phyloP scores from a whole-genome alignment of 1,140 invertebrate genomes.

The Paracyclopina nana region DNA sequence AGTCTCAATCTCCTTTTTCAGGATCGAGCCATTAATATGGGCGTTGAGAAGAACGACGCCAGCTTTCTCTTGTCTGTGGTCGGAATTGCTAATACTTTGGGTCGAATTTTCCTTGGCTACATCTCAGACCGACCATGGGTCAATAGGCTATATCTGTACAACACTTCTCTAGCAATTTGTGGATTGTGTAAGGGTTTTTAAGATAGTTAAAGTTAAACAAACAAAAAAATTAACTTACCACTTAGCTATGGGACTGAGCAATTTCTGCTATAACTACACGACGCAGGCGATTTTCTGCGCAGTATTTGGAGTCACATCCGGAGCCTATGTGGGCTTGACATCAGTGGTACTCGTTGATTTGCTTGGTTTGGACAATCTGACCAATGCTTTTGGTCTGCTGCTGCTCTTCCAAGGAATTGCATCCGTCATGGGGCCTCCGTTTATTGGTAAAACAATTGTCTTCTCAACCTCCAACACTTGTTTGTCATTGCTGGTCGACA shows the following conservation, averaged over 20 bases:
- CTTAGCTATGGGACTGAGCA: conserved; percentile 4
- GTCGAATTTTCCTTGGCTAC: conserved; percentile 61
- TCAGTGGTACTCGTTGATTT: conserved; percentile 72
- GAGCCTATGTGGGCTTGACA: conserved; percentile 77
- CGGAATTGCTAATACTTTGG: conserved; percentile 68
- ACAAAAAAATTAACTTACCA: neutral
- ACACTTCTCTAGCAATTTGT: conserved; percentile 57
- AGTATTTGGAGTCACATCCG: conserved; percentile 66
- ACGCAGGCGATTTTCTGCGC: conserved; percentile 52
- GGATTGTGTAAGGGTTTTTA: conserved; percentile 43
- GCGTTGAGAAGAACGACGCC: conserved; percentile 34
- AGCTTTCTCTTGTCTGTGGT: conserved; percentile 51
- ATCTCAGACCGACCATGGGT: conserved; percentile 67
- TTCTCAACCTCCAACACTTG: neutral
- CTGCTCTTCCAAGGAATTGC: conserved; percentile 78
- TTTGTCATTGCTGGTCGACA: conserved; percentile 19
- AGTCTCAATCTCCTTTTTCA: conserved; percentile 22
- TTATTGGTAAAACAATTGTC: conserved; percentile 44
- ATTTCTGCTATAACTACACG: conserved; percentile 5
- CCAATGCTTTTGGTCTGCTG: conserved; percentile 78
- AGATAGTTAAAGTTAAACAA: neutral
- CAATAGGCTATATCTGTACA: conserved; percentile 71
- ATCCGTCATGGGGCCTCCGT: conserved; percentile 63
- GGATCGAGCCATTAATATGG: conserved; percentile 38
- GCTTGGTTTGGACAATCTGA: conserved; percentile 60